Conservation (phyloP, 2,113 vertebrate species). For the Daubentonia madagascariensis region DNA sequence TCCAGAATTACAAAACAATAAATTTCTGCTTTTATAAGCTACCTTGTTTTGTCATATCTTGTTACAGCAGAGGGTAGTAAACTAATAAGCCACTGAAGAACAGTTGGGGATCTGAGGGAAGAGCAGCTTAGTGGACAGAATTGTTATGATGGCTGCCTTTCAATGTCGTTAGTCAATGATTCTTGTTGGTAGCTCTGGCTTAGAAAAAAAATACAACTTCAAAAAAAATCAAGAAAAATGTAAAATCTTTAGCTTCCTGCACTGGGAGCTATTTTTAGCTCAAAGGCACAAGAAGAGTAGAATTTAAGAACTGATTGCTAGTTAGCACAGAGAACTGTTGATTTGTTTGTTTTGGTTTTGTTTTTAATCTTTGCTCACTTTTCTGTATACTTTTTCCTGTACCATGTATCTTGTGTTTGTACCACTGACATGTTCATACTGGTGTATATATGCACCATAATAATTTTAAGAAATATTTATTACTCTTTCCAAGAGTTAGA, state of each 20-base stretch:
- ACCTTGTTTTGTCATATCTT: background rate
- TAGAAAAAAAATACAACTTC: background rate
- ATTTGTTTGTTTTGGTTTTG: background rate
- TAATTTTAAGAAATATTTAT: constrained; percentile 6
- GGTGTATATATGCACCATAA: background rate
- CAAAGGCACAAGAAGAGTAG: background rate
- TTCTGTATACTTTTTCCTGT: background rate
- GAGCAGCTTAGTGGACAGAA: background rate
- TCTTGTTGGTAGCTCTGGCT: background rate
- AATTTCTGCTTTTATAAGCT: background rate
- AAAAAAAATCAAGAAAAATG: background rate
- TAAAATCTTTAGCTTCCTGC: background rate
- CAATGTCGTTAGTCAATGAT: background rate
- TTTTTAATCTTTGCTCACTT: background rate
- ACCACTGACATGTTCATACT: background rate
- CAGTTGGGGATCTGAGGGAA: background rate
- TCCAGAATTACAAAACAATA: background rate
- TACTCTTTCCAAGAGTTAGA: background rate
- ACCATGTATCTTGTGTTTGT: constrained; percentile 3
- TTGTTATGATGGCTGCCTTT: background rate
- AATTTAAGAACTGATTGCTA: constrained; percentile 25
- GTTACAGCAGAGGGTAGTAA: background rate
- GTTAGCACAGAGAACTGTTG: background rate
- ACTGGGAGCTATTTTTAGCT: constrained; percentile 23
- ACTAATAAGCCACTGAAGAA: background rate